phyloP scores from a whole-genome alignment of 2,797 vertebrate species.

The Cuculus canorus region DNA sequence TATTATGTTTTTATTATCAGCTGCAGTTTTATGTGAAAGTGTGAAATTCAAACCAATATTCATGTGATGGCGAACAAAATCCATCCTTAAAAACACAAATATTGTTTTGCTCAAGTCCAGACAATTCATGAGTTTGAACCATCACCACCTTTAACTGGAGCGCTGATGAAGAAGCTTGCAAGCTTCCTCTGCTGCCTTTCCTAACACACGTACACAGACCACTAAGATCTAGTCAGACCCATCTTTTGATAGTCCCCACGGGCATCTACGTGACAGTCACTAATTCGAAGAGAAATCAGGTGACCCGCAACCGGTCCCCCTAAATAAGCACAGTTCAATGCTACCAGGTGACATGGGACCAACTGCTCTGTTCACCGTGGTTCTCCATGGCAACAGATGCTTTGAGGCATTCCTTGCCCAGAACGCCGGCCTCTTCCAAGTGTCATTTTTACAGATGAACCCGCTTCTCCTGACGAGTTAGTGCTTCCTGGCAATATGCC shows the following conservation, averaged over 20 bases:
- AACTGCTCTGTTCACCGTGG: fast-evolving
- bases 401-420: not conserved
- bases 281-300: not conserved
- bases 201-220: not conserved
- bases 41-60: not conserved
- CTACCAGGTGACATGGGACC: fast-evolving
- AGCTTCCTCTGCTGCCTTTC: not conserved
- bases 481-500: fast-evolving
- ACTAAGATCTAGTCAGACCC: not conserved
- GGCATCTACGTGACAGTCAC: fast-evolving
- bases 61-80: not conserved
- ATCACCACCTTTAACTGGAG: not conserved
- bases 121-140: not conserved
- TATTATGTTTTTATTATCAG: not conserved
- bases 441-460: fast-evolving
- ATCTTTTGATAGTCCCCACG: not conserved
- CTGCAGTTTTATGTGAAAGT: not conserved
- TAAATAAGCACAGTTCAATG: not conserved
- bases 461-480: too few relatives aligned
- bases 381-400: too few relatives aligned
- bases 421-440: not conserved
- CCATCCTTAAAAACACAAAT: not conserved
- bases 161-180: not conserved
- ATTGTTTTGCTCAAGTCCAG: not conserved
- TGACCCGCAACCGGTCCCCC: not conserved